Percentiles rank a stretch among this genome's conserved stretches.
Evolutionary conservation across 1,140 invertebrate genomes (phyloP).

Genomic region (Drosophila tropicalis): DNA sequence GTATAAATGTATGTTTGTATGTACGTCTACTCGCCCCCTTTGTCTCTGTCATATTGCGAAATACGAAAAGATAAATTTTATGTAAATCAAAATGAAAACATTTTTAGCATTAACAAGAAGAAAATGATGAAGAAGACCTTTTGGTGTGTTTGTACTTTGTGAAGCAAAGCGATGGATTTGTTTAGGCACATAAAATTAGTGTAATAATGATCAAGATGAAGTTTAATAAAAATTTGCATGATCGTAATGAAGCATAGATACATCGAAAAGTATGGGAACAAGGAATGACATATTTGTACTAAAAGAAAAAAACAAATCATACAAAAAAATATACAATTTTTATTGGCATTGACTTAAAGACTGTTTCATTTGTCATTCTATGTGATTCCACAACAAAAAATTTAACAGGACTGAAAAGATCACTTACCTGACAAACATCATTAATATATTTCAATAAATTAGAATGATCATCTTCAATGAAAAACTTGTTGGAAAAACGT

Average conservation of each 20-base stretch:
- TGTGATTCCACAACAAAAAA: not conserved
- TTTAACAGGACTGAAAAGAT: too few relatives aligned
- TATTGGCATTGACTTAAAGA: conserved; percentile 1
- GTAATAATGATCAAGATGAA: conserved; percentile 62
- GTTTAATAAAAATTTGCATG: conserved; percentile 74
- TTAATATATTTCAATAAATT: too few relatives aligned
- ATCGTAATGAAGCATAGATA: conserved; percentile 42
- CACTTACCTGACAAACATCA: too few relatives aligned
- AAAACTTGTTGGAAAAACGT: too few relatives aligned
- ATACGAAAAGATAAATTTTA: conserved; percentile 55
- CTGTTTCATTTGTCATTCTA: not conserved
- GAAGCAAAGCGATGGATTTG: conserved; percentile 62
- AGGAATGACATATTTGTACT: conserved; percentile 29
- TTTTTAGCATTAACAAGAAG: conserved; percentile 62
- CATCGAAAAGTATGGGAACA: conserved; percentile 54
- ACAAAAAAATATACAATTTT: conserved; percentile 30
- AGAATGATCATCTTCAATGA: too few relatives aligned
- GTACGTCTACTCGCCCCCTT: conserved; percentile 34
- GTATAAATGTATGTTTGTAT: not conserved
- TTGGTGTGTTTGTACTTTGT: conserved; percentile 56
- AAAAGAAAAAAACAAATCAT: conserved; percentile 24
- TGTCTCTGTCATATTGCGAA: conserved; percentile 70
- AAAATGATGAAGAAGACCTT: conserved; percentile 14
- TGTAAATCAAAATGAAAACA: conserved; percentile 70
- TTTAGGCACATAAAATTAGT: conserved; percentile 79